phyloP scores from a whole-genome alignment of 2,113 vertebrate genomes.

The Balaenoptera acutorostrata region DNA sequence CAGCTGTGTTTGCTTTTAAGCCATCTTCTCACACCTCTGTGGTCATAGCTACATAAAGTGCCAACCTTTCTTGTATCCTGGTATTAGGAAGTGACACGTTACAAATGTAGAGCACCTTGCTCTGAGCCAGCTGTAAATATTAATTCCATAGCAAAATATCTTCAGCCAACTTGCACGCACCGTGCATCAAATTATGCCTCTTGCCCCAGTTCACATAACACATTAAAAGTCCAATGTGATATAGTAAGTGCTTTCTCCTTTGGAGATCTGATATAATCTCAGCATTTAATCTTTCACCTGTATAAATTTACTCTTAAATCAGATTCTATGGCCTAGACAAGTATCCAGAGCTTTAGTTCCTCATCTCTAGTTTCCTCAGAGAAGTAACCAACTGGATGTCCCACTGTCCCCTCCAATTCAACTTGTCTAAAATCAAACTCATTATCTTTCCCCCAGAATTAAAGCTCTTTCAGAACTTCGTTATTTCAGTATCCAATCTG shows the following conservation, averaged over 20 bases:
- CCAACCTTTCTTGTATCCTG: neutral
- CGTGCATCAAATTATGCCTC: neutral
- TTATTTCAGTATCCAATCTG: neutral
- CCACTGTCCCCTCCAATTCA: neutral
- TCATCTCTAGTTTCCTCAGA: neutral
- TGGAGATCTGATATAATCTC: neutral
- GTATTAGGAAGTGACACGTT: neutral
- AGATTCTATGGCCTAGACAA: neutral
- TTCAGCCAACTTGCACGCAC: neutral
- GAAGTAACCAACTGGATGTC: neutral
- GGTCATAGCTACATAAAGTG: neutral
- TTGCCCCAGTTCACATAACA: neutral
- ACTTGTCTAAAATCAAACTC: neutral
- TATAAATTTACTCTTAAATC: conserved; percentile 2
- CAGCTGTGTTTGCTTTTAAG: neutral
- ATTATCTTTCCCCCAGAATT: neutral
- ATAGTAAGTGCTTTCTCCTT: neutral
- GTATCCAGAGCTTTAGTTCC: neutral
- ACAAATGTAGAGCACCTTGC: neutral
- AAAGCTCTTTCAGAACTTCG: neutral
- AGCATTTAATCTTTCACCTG: neutral
- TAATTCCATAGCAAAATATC: neutral
- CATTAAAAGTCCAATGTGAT: neutral
- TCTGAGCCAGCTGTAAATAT: neutral
- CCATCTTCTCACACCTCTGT: neutral